Base-by-base conservation (phyloP, 1,140 invertebrate species). In the Sitobion miscanthi region DNA sequence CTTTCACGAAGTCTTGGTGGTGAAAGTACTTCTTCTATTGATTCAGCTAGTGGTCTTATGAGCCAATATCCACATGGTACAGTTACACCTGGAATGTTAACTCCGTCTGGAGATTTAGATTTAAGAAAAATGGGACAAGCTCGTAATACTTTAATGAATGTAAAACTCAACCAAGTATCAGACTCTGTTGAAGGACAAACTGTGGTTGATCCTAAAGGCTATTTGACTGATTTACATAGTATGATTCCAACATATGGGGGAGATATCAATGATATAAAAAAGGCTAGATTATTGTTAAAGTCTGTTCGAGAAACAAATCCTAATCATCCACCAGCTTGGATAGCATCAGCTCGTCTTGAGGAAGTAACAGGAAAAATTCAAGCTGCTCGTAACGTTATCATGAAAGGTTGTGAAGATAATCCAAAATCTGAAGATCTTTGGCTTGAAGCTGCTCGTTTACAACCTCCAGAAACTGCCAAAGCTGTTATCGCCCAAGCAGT, bases 311-410 rank as follows among this genome's bases (percentile, higher is more conserved):
- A 99, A 95, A 99, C 99, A 0, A 99, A 99, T 96, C 99, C 99
- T 0, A 99, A 99, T 95, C 99, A 99, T 96, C 98, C 99, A 38
- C 99, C 99, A 35, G 99, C 99, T 11, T 99, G 99, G 99, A 99
- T 99, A 94, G 99, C 99, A 20, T 99, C 99, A 93, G 99, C 99
- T n/a, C 96, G 99, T 94, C 96, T 99, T 35, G 99, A 99, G 95
- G 99, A 99, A 96, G 99, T 99, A 0, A 99, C 99, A 25, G 99
- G 99, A n/a, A 99, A 99, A 96, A 96, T 99, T 5, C 99, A 99
- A 96, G 98, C 98, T 45, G 99, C 99, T 0, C 95, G 98, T 94
- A 99, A 99, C 96, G 96, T 99, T 0, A 99, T 99, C 94, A 99
- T 99, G 98, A 98, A 99, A 95, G 99, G 97, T 2, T 98, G 98